Base-by-base conservation (phyloP, 2,888 invertebrate genomes). In the Agrochola circellaris region DNA sequence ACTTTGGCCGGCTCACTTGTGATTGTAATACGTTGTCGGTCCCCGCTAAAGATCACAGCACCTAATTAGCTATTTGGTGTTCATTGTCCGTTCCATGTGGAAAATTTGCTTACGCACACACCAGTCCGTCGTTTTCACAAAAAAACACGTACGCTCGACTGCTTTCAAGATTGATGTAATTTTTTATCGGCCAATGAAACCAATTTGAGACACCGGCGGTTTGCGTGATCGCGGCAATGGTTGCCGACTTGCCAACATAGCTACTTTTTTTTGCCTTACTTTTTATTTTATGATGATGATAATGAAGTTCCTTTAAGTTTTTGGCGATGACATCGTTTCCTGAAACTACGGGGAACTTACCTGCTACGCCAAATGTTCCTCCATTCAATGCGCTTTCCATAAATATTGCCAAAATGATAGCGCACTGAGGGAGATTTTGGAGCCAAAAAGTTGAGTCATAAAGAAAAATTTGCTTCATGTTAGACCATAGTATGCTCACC, bases 111-210 rank as follows among this genome's bases (percentile, higher is more conserved):
- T 61, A 71, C 74, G 34, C 30, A 58, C 56, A 84, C 73, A 66
- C 54, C 56, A 81, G 62, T 72, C 54, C 67, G 62, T 77, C 51
- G 75, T 77, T 77, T 81, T 68, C 65, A 77, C 68, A 81, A 88
- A 83, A 83, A 88, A 82, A 73, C 38, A 62, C n/a, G 67, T 54
- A 64, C 84, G 83, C 83, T 83, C 67, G 72, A 82, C 85, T 84
- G 89, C 56, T 71, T 82, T 58, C 74, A 75, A 81, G 85, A 88
- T 88, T 85, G 81, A 83, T 79, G 87, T 87, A 82, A 71, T 87
- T 90, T 91, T 91, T 90, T 90, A 81, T 72, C 68, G 65, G 69
- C 71, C 75, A 75, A 79, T 89, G 82, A 82, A 85, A 79, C 86
- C 87, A 85, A 89, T 90, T 89, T 86, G 76, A 89, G 86, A 86